Evolutionary conservation across 2,888 invertebrate genomes (phyloP), one percentile per base, ranked within the genome.

Genomic region (Rhagonycha fulva): DNA sequence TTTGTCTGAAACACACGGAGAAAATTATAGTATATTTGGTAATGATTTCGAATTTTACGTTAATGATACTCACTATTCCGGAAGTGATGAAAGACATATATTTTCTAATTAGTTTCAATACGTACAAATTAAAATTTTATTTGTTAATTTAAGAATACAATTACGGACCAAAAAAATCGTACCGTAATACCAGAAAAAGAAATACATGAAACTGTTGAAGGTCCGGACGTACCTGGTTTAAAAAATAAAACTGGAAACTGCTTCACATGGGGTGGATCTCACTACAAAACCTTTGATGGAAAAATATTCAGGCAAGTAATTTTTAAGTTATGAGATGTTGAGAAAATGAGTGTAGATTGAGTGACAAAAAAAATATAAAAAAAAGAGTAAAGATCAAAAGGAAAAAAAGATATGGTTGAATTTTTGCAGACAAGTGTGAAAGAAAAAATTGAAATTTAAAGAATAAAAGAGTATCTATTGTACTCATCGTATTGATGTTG

Each of bases 271-370:
- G 93, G 93, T 24, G 94, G 94, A 32, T 89, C 91, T 14, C 96
- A 96, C 87, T 93, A 93, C 82, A 94, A 95, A 86, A 96, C 96
- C 0, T 96, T 96, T 83, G 96, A 97, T 87, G 95, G 95, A 9
- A 91, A 91, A 82, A 91, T 96, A 68, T 93, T 91, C 83, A 93
- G 92, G 93, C 93, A 72, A 63, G 71, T 71, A 4, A 9, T 24
- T n/a, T 12, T n/a, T 4, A 5, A 32, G 12, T 12, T 12, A 7
- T 12, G 2, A 2, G 19, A 19, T 19, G 19, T 19, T 19, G 19
- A 19, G 19, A 19, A 19, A 19, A 19, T 19, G 19, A 19, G 19
- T 19, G 19, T 19, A 19, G 19, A 19, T 19, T 19, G 19, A 19
- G 19, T 2, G 19, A 19, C 19, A 19, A 2, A 19, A 2, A 19